These are phyloP conservation scores for Tipula lateralis DNA, from an alignment of 2,888 invertebrate species.

Conservation along the genomic window DNA sequence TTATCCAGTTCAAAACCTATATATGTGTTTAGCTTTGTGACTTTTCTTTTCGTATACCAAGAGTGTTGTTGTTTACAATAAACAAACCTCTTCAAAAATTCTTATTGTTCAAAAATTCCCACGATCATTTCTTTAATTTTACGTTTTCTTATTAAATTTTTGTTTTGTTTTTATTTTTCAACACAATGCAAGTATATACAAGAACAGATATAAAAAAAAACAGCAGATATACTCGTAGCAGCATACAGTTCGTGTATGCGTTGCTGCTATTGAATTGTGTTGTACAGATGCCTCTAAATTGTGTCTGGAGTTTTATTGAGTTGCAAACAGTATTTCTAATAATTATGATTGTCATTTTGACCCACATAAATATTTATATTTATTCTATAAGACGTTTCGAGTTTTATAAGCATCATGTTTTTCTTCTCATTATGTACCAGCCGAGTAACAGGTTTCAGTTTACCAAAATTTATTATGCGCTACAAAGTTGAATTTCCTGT, in stretches of 20 bases:
- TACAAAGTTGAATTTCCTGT: not conserved
- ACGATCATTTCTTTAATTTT: not conserved
- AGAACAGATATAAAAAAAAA: not conserved
- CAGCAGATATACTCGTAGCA: not conserved
- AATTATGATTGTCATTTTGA: not conserved
- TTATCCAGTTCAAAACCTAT: not conserved
- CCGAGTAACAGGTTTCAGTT: not conserved
- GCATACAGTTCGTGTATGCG: not conserved
- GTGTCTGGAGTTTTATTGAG: not conserved
- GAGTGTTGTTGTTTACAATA: not conserved
- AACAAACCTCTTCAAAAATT: slow-evolving; percentile 19
- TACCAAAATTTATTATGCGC: not conserved
- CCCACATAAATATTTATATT: not conserved
- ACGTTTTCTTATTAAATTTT: not conserved
- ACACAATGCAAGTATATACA: not conserved
- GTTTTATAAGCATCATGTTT: not conserved
- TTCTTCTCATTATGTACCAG: not conserved
- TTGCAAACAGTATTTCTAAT: not conserved
- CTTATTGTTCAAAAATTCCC: not conserved
- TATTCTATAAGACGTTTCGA: not conserved
- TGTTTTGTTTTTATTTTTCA: not conserved
- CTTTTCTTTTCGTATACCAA: not conserved
- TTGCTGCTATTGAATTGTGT: not conserved
- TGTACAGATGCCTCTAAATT: not conserved
- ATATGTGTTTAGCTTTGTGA: not conserved